Percentiles rank a stretch among this genome's conserved stretches.
Evolutionary conservation across 1,140 invertebrate species (phyloP).

Genomic region (Pygmarrhopalites habei): DNA sequence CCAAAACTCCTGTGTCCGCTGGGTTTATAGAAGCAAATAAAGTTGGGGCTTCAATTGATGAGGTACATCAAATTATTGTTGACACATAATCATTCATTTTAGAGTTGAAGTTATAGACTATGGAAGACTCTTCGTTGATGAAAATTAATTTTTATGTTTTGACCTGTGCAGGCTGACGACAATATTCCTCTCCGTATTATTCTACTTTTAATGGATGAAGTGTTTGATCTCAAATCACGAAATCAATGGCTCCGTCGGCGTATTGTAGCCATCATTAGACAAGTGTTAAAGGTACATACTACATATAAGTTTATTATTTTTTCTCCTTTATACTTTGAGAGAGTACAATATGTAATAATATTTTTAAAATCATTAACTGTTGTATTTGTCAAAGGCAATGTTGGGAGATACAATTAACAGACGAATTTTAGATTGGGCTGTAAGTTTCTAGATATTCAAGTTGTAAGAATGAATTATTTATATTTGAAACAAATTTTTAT

Average conservation of each 20-base stretch:
- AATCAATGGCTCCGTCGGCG: slow-evolving; percentile 80
- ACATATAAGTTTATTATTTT: slow-evolving; percentile 43
- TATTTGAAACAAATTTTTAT: too few species aligned
- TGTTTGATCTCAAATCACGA: slow-evolving; percentile 78
- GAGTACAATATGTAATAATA: too few species aligned
- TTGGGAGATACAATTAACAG: slow-evolving; percentile 80
- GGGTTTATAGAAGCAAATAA: slow-evolving; percentile 44
- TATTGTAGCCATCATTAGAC: slow-evolving; percentile 69
- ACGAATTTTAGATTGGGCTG: slow-evolving; percentile 84
- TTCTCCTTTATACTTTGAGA: not conserved
- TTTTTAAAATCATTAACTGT: slow-evolving; percentile 8
- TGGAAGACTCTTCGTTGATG: too few species aligned
- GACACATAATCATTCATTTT: not conserved
- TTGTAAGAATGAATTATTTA: too few species aligned
- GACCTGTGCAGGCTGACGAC: slow-evolving; percentile 61
- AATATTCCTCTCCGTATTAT: slow-evolving; percentile 82
- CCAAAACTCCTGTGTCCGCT: slow-evolving; percentile 23
- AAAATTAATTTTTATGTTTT: too few species aligned
- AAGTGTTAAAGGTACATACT: slow-evolving; percentile 56
- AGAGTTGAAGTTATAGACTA: too few species aligned
- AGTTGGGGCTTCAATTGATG: slow-evolving; percentile 57
- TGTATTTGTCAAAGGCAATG: slow-evolving; percentile 52
- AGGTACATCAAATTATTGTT: too few species aligned
- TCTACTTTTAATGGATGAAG: slow-evolving; percentile 79
- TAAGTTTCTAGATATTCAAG: too few species aligned